Conservation (phyloP, 2,888 invertebrate species). For the Mythimna vitellina region DNA sequence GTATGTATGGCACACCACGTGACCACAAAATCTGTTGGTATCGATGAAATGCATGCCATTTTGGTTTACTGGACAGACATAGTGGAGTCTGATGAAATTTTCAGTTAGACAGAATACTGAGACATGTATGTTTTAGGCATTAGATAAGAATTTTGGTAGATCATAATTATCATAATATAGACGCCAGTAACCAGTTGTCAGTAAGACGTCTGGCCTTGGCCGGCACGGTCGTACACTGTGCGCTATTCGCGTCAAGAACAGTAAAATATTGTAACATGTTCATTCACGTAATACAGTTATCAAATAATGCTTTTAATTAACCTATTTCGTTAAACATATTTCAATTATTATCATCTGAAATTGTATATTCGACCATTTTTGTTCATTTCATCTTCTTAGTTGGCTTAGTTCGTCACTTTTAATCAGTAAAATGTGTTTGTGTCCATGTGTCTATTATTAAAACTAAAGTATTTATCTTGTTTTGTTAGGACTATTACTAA, state of each 20-base stretch:
- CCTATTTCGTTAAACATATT: too few relatives aligned
- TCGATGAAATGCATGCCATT: not conserved
- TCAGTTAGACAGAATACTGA: not conserved
- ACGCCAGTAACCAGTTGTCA: not conserved
- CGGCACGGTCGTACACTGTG: not conserved
- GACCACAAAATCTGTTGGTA: too few relatives aligned
- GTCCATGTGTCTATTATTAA: not conserved
- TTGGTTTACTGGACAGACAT: not conserved
- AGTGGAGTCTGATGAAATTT: not conserved
- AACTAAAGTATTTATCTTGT: not conserved
- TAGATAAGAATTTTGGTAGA: not conserved
- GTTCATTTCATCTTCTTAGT: not conserved
- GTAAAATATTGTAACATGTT: not conserved
- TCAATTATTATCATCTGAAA: not conserved
- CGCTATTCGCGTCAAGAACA: not conserved
- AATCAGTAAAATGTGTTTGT: not conserved
- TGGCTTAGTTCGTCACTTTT: not conserved
- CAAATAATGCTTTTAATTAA: too few relatives aligned
- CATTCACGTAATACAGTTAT: too few relatives aligned
- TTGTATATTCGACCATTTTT: too few relatives aligned
- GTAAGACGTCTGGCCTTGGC: not conserved
- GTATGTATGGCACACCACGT: too few relatives aligned
- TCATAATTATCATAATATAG: too few relatives aligned
- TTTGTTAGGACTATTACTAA: not conserved
- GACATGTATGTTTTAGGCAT: not conserved